phyloP scores from a whole-genome alignment of 1,140 invertebrate genomes.

The Chelonus insularis region DNA sequence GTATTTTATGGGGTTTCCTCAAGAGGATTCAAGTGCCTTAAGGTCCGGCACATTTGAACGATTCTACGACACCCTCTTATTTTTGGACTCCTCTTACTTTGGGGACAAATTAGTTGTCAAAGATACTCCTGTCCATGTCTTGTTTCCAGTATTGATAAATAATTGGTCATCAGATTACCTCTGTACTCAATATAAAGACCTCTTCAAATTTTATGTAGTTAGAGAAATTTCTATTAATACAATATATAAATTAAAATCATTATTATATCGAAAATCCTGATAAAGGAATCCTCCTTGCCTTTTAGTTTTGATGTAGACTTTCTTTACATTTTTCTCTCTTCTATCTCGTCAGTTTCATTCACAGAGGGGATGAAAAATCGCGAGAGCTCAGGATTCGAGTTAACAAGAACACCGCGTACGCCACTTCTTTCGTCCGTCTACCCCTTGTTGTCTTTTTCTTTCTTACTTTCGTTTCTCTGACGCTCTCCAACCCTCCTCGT shows the following conservation, averaged over 20 bases:
- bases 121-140: too few species aligned
- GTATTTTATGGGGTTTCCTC: constrained; percentile 51
- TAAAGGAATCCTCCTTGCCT: too few species aligned
- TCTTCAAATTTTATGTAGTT: too few species aligned
- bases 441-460: constrained; percentile 6
- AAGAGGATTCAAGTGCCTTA: constrained; percentile 28
- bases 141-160: too few species aligned
- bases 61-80: not conserved
- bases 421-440: constrained; percentile 39
- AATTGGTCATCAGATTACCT: too few species aligned
- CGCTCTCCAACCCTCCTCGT: constrained; percentile 42
- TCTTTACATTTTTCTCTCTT: constrained; percentile 28
- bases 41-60: constrained; percentile 37
- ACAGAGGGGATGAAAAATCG: constrained; percentile 57
- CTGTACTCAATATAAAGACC: too few species aligned
- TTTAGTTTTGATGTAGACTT: too few species aligned
- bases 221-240: too few species aligned
- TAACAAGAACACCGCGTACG: constrained; percentile 55
- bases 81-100: too few species aligned
- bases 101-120: too few species aligned
- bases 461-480: constrained; percentile 4
- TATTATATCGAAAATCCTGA: too few species aligned
- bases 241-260: too few species aligned
- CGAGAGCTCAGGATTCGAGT: constrained; percentile 53
- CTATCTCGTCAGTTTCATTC: constrained; percentile 40